phyloP scores from a whole-genome alignment of 1,140 invertebrate species.

The Drosophila obscura region DNA sequence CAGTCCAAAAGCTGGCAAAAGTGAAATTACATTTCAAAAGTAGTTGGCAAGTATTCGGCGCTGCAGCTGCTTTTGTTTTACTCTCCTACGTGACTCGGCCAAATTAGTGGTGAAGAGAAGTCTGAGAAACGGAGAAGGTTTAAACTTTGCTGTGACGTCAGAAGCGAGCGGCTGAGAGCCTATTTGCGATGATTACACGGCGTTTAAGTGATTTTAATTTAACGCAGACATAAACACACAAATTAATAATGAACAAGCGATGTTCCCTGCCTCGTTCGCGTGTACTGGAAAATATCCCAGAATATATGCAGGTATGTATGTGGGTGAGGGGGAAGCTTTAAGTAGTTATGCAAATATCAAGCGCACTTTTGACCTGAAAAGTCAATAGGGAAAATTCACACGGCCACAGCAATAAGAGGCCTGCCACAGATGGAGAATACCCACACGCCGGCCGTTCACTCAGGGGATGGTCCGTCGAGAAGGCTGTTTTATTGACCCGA shows the following conservation, averaged over 20 bases:
- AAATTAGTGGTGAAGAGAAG: conserved; percentile 30
- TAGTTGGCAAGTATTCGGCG: conserved; percentile 65
- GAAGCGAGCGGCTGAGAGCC: conserved; percentile 26
- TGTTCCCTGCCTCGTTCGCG: conserved; percentile 17
- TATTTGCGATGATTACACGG: conserved; percentile 53
- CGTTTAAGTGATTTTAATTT: conserved; percentile 78
- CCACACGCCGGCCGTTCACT: conserved; percentile 18
- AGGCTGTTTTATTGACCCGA: conserved; percentile 29
- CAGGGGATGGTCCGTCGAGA: conserved; percentile 19
- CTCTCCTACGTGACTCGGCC: conserved; percentile 62
- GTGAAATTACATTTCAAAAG: conserved; percentile 63
- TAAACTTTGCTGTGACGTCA: conserved; percentile 52
- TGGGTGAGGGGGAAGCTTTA: conserved; percentile 45
- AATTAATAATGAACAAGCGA: conserved; percentile 34
- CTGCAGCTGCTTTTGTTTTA: conserved; percentile 39
- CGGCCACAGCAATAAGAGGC: conserved; percentile 47
- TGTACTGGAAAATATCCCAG: conserved; percentile 5
- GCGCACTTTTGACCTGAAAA: conserved; percentile 76
- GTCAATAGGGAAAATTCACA: conserved; percentile 72
- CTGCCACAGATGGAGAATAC: conserved; percentile 35
- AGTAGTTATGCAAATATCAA: conserved; percentile 79
- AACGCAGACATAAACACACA: conserved; percentile 55
- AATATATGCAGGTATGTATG: conserved; percentile 1
- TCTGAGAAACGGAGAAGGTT: conserved; percentile 8
- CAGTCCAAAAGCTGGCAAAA: conserved; percentile 26